These are phyloP conservation scores for Phenganax subtilis DNA, from an alignment of 92 coral and sea anemone genomes.

Conservation along the genomic window DNA sequence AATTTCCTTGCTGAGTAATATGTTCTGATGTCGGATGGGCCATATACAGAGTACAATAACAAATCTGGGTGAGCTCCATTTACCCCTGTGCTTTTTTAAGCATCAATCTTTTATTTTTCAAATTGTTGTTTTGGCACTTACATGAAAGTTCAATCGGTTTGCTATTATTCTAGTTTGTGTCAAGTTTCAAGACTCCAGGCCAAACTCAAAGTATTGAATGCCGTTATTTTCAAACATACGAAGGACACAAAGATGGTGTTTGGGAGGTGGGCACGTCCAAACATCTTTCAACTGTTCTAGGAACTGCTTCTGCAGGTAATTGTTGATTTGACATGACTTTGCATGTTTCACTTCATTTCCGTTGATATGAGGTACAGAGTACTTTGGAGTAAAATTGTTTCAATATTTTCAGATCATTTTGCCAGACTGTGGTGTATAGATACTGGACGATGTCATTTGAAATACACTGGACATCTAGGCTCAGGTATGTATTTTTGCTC, in stretches of 20 bases:
- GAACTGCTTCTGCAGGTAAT: conserved; percentile 95
- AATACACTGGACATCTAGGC: conserved; percentile 86
- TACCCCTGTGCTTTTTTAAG: no score
- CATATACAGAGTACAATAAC: not conserved
- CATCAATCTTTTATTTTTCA: not conserved
- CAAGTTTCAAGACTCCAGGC: conserved; percentile 94
- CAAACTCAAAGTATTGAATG: conserved; percentile 88
- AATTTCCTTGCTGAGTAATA: not conserved
- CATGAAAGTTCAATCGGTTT: not conserved
- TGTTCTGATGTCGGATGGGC: not conserved
- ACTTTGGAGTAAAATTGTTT: not conserved
- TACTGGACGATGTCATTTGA: conserved; percentile 74
- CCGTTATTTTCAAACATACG: conserved; percentile 67
- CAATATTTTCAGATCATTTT: conserved; percentile 61
- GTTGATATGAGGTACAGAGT: no score
- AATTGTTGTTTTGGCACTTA: not conserved
- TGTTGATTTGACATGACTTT: not conserved
- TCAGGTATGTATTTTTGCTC: conserved; percentile 56
- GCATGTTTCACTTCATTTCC: not conserved
- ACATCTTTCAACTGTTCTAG: conserved; percentile 77
- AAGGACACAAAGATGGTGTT: conserved; percentile 95
- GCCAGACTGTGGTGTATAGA: conserved; percentile 97
- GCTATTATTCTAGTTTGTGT: conserved; percentile 68
- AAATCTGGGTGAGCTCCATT: no score
- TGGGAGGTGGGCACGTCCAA: conserved; percentile 94